These are phyloP conservation scores for Delia radicum DNA, from an alignment of 1,140 invertebrate genomes.

Conservation along the genomic window DNA sequence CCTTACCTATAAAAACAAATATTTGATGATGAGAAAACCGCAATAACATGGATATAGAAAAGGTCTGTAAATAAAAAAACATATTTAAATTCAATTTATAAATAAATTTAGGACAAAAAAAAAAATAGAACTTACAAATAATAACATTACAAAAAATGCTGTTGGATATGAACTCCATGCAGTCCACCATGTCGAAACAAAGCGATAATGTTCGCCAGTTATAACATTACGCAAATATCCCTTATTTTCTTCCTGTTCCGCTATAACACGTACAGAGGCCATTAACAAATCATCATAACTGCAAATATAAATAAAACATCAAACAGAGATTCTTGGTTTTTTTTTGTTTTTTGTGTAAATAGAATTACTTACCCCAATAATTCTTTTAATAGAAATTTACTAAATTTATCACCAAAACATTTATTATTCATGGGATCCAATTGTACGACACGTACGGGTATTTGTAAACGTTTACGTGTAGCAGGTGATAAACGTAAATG, in stretches of 20 bases:
- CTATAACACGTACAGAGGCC: constrained; percentile 92
- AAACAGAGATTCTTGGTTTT: background rate
- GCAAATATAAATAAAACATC: background rate
- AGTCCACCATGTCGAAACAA: constrained; percentile 97
- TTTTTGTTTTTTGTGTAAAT: too few relatives aligned
- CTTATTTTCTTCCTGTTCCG: constrained; percentile 95
- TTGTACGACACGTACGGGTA: constrained; percentile 89
- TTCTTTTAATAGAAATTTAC: constrained; percentile 85
- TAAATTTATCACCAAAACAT: constrained; percentile 93
- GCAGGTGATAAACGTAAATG: constrained; percentile 86
- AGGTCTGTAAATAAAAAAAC: constrained; percentile 72
- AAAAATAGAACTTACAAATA: too few relatives aligned
- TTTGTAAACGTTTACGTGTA: constrained; percentile 80
- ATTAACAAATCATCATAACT: constrained; percentile 93
- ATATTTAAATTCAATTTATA: too few relatives aligned
- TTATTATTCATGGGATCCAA: constrained; percentile 84
- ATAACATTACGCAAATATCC: constrained; percentile 94
- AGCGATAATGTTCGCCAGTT: constrained; percentile 96
- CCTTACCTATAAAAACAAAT: constrained; percentile 96
- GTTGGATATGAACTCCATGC: constrained; percentile 90
- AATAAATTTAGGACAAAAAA: constrained; percentile 54
- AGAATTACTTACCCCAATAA: constrained; percentile 81
- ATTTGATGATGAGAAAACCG: constrained; percentile 99
- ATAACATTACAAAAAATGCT: constrained; percentile 94
- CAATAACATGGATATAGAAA: constrained; percentile 96